Base-by-base conservation (phyloP, 1,140 invertebrate species). In the Matsumurasca onukii region DNA sequence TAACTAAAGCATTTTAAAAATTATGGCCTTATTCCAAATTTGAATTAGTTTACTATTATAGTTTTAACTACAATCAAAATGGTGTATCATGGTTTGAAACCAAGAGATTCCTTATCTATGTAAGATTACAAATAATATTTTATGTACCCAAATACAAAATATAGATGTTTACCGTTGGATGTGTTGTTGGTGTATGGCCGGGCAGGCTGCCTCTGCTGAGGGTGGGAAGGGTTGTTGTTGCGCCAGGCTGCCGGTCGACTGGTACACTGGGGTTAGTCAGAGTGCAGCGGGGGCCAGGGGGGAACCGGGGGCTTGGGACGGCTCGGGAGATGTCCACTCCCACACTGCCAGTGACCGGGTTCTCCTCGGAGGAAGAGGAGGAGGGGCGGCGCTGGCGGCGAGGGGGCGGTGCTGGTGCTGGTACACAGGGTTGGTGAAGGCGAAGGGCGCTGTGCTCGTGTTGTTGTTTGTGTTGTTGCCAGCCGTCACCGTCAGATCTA, bases 351-450 rank as follows among this genome's bases (percentile, higher is more conserved):
- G n/a, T n/a, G n/a, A n/a, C n/a, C 66, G 49, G 59, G 27, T 75
- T 74, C 29, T 78, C 77, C 24, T 78, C 78, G 0, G 78, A 79
- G n/a, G 78, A 77, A 55, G 72, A 73, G 59, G 76, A 79, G 0
- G 76, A 77, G 57, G 74, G 72, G 39, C 73, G 73, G 9, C 74
- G 71, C 9, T 72, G 67, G 30, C 73, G 72, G 3, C 72, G 64
- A 5, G 72, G 51, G 24, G 71, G 88, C 88, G 82, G 30, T 69
- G 70, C 31, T 72, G 69, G 27, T 71, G 69, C 49, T 72, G 74
- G 77, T 94, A 95, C 52, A 93, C 88, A 1, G 92, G 93, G 81
- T 95, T 95, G 34, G 91, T 90, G 73, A 95, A 95, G 31, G 93
- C 92, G 57, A 95, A 77, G 3, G 92, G 91, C 65, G 88, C 83